Base-by-base conservation (phyloP, 2,888 invertebrate species). In the Lissocephala sabroskyi region DNA sequence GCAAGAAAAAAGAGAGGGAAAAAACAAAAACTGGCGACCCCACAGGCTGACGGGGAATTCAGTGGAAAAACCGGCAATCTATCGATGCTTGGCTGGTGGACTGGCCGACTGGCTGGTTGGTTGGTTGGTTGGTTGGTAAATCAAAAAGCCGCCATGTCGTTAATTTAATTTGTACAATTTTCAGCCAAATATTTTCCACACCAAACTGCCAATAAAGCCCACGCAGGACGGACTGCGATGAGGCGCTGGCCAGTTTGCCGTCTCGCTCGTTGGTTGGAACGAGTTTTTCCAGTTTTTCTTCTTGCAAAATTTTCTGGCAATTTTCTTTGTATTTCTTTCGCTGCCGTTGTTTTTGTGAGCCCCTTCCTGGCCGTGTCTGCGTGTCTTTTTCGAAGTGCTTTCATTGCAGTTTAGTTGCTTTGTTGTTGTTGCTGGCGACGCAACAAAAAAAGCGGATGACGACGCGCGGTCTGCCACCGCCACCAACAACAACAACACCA, bases 131-230 rank as follows among this genome's bases (percentile, higher is more conserved):
- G 11, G 32, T 11, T 41, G 16, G 36, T 29, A 40, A 26, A 43
- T 48, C 48, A 52, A 39, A 47, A 37, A 52, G 59, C 68, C 68
- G 68, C 76, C 76, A 68, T 68, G 59, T 62, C 68, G 70, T 59
- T 76, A 55, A 76, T 76, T 76, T 68, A 68, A 76, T 76, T 76
- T 68, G 68, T 62, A 68, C 68, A 76, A 76, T 68, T 68, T 76
- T 52, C 51, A 54, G 77, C 65, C 70, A 76, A 76, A 73, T 74
- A 76, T 76, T 70, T 70, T 73, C 76, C 68, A 59, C 74, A 70
- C 50, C 45, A 50, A 56, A 59, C 75, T 74, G 74, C 77, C 68
- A 70, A 70, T 76, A 70, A 68, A 74, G 74, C 74, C 74, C 74
- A 76, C 68, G 65, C 74, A 76, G 56, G 53, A 50, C 50, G 45